A percentile compares a stretch with the other conserved stretches of the same genome.
phyloP scores from a whole-genome alignment of 2,797 vertebrate species.

The Fundulus diaphanus region DNA sequence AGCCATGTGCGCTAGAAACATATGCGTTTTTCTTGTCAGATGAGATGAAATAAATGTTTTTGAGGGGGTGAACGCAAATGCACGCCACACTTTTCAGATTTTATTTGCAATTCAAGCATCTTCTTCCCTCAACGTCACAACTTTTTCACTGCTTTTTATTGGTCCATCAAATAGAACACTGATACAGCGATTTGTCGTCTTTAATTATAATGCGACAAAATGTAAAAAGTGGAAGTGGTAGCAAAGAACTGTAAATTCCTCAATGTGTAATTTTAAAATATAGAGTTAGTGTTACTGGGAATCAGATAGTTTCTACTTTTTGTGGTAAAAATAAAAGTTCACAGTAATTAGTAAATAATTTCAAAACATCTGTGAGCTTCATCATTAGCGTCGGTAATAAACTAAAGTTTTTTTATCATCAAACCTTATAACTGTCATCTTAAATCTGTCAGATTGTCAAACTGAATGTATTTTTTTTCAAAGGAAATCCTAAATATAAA shows the following conservation, averaged over 20 bases:
- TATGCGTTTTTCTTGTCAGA: neutral
- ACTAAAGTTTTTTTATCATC: neutral
- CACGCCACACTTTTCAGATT: neutral
- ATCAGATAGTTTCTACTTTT: neutral
- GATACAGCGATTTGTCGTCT: neutral
- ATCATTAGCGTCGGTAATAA: neutral
- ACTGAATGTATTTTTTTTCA: neutral
- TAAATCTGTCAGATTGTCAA: neutral
- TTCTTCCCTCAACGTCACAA: neutral
- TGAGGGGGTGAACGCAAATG: neutral
- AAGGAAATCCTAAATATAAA: neutral
- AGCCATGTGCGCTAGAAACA: neutral
- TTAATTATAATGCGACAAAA: neutral
- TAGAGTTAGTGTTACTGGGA: neutral
- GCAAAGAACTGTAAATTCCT: neutral
- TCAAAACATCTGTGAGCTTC: neutral
- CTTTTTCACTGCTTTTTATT: neutral
- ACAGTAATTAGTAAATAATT: neutral
- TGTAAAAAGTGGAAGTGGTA: neutral
- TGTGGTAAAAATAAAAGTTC: neutral
- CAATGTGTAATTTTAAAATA: neutral
- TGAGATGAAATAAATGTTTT: neutral
- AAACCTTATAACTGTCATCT: neutral
- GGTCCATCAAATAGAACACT: neutral
- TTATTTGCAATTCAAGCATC: neutral